Percentiles rank a stretch among this genome's conserved stretches.
Evolutionary conservation across 1,140 invertebrate species (phyloP).

Genomic region (Pygmarrhopalites habei): DNA sequence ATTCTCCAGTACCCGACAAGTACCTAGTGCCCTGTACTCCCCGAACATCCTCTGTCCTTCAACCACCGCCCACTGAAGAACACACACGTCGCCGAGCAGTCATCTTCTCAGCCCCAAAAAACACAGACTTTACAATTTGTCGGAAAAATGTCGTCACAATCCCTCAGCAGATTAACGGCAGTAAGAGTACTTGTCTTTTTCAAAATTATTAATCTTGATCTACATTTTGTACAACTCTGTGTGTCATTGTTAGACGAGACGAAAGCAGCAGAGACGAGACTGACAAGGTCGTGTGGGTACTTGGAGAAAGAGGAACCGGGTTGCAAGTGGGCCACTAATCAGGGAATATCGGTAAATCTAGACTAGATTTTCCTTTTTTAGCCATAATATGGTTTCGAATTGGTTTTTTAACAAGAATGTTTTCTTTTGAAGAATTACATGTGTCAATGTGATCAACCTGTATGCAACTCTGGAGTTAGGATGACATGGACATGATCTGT

Average conservation of each 20-base stretch:
- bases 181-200: conserved; percentile 9
- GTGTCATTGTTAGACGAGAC: conserved; percentile 8
- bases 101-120: neutral
- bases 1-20: conserved; percentile 4
- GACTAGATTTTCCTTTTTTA: conserved; percentile 11
- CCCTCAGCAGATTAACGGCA: conserved; percentile 25
- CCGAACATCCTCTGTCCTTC: neutral
- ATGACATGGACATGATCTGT: no score
- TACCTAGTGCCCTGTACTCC: conserved; percentile 23
- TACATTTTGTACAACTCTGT: neutral
- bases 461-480: no score
- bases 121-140: conserved; percentile 23
- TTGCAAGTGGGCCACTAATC: conserved; percentile 23
- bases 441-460: no score
- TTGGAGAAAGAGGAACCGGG: neutral
- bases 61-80: neutral
- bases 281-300: conserved; percentile 30
- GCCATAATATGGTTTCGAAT: no score
- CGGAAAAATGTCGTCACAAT: conserved; percentile 18
- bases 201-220: neutral
- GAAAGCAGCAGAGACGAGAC: neutral
- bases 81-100: neutral
- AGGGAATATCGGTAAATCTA: conserved; percentile 12
- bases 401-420: no score
- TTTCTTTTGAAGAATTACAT: no score